A percentile compares a stretch with the other conserved stretches of the same genome.
These are phyloP conservation scores for Myopa testacea DNA, from an alignment of 2,888 invertebrate genomes.

Conservation along the genomic window DNA sequence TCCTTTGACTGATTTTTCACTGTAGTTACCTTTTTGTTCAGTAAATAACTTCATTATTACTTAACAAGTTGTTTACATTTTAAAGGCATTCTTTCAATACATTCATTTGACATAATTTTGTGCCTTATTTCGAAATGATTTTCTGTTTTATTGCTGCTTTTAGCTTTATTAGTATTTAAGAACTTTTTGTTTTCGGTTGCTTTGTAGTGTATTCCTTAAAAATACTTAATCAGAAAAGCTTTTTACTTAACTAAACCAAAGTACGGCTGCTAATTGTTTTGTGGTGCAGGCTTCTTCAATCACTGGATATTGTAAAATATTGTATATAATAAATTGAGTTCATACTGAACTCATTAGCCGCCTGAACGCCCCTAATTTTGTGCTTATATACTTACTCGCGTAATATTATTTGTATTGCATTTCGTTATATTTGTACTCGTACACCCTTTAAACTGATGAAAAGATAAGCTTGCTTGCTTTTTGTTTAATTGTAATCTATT, in stretches of 20 bases:
- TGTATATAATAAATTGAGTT: background rate
- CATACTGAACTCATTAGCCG: background rate
- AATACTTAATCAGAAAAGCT: background rate
- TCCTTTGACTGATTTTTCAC: no score
- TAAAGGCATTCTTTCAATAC: no score
- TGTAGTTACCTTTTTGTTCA: no score
- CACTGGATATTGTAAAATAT: background rate
- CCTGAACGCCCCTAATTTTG: constrained; percentile 28
- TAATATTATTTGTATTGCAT: constrained; percentile 16
- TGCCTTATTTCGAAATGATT: background rate
- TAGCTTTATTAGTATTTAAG: background rate
- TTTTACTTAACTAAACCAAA: background rate
- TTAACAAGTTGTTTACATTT: no score
- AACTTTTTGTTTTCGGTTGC: background rate
- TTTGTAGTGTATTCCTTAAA: background rate
- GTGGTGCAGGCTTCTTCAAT: background rate
- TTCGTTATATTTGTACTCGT: constrained; percentile 14
- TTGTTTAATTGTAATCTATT: background rate
- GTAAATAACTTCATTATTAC: no score
- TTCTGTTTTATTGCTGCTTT: background rate
- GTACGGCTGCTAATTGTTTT: background rate
- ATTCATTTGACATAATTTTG: no score
- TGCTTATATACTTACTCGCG: background rate
- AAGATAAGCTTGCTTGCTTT: constrained; percentile 19
- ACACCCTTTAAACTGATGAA: background rate